These are phyloP conservation scores for Sarcophilus harrisii DNA, from an alignment of 2,797 vertebrate genomes.

Conservation along the genomic window DNA sequence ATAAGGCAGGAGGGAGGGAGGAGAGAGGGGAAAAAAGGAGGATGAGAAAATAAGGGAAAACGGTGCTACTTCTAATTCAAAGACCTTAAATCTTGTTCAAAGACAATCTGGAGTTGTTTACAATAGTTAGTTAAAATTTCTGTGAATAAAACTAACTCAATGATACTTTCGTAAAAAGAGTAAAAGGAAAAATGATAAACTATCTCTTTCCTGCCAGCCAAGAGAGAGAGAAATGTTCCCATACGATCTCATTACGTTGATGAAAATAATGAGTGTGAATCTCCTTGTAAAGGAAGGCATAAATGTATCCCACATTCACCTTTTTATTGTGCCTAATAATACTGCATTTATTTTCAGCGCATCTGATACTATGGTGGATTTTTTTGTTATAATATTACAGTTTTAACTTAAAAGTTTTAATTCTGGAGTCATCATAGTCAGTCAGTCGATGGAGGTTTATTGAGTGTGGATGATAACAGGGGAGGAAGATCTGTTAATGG, in stretches of 20 bases:
- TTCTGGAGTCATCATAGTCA: constrained; percentile 49
- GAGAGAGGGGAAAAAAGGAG: neutral
- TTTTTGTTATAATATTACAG: constrained; percentile 57
- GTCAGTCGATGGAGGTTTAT: constrained; percentile 49
- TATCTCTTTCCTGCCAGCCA: constrained; percentile 62
- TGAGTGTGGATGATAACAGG: constrained; percentile 59
- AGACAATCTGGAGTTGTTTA: constrained; percentile 5
- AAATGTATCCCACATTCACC: constrained; percentile 7
- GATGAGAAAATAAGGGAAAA: neutral
- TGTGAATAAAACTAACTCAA: neutral
- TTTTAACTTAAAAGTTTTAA: constrained; percentile 68
- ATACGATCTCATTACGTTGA: constrained; percentile 77
- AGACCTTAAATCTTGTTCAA: neutral
- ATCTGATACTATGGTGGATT: constrained; percentile 46
- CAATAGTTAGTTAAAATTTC: constrained; percentile 45
- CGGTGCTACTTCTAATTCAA: neutral
- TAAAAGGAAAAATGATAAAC: constrained; percentile 52
- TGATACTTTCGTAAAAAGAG: constrained; percentile 58
- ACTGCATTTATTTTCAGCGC: constrained; percentile 46
- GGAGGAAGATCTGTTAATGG: constrained; percentile 64
- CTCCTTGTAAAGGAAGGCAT: constrained; percentile 63
- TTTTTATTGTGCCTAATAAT: constrained; percentile 25
- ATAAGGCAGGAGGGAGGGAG: constrained; percentile 11
- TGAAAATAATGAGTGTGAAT: constrained; percentile 68
- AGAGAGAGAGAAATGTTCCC: constrained; percentile 61